Base-by-base conservation (phyloP, 2,888 invertebrate species). In the Sphaeridia pumilis region DNA sequence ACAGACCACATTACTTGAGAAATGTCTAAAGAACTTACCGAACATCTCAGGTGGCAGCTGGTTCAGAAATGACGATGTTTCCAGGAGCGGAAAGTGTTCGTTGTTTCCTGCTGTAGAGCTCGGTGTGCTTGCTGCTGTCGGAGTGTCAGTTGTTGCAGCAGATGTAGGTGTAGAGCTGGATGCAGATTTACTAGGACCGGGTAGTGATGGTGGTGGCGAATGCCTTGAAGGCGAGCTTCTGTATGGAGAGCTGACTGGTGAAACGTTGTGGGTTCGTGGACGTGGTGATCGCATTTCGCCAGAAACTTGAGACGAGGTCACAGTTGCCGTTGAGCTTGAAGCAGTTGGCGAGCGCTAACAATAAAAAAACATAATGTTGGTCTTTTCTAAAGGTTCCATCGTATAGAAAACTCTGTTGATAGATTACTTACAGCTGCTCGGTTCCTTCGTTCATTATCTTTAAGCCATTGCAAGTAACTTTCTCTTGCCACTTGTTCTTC, bases 401-500 rank as follows among this genome's bases (percentile, higher is more conserved):
- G 14, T 46, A 14, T 1, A 46, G 20, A 17, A 17, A 12, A 24
- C 20, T 46, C n/a, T 1, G 4, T 5, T 27, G 22, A 25, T 14
- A 46, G 2, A 21, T 27, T 43, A 66, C 68, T 68, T 67, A 73
- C 73, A 61, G 66, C 61, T 46, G 71, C 71, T 66, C 74, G 71
- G 46, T 70, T 69, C 58, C 77, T 73, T 66, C 77, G 75, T 69
- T 80, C 78, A 67, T 78, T 80, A 50, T 81, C 81, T 55, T 78
- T 75, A 45, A 84, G 73, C 82, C 82, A 87, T 68, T 87, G 84
- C 45, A 87, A 75, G 70, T 87, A 87, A 36, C 85, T 86, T 71
- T 88, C 87, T 17, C 86, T 74, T 4, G 87, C 87, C 10, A 87
- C 84, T 73, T 87, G 87, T 68, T 88, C 86, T 67, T 87, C 85